Evolutionary conservation across 2,888 invertebrate species (phyloP), one percentile per base, ranked within the genome.

Genomic region (Andrena hattorfiana): DNA sequence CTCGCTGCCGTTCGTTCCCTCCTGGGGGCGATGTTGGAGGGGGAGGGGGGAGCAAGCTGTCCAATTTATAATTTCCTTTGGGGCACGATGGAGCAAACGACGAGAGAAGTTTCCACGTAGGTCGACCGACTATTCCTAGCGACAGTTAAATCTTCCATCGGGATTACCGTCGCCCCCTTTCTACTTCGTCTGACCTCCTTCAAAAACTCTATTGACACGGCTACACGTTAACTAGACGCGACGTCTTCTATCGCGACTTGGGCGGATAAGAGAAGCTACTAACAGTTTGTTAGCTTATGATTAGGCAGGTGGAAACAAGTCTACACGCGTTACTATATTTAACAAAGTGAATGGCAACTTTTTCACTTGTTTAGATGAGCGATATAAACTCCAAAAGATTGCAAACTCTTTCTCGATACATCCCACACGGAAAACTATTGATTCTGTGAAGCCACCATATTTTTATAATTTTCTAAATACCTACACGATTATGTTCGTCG

Each of bases 101-200:
- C 68, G 54, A 62, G 71, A 60, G 71, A 81, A 82, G 69, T 79
- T 84, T 81, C 78, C 62, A 48, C 63, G 75, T 56, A 59, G 64
- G 69, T 82, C 72, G 74, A 62, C 69, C 77, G 80, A 77, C 84
- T 81, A 87, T 86, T 81, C 81, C 85, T 70, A 68, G 81, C 84
- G 88, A 87, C 89, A 88, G 85, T 82, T 89, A 87, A 87, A 88
- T 88, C 88, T 89, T 89, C 89, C 84, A 79, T 80, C 68, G 88
- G 89, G 85, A 87, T 88, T 89, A 81, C 81, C 77, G 76, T 72
- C 77, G 69, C 76, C 73, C 72, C 84, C 66, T 74, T 81, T 66
- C 72, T 63, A 80, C 49, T 56, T 67, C 56, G 16, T 0, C 73
- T 59, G 70, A 66, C 64, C 78, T 71, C 28, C 10, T 54, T 67